Base-by-base conservation (phyloP, 2,888 invertebrate species). In the Busseola fusca region DNA sequence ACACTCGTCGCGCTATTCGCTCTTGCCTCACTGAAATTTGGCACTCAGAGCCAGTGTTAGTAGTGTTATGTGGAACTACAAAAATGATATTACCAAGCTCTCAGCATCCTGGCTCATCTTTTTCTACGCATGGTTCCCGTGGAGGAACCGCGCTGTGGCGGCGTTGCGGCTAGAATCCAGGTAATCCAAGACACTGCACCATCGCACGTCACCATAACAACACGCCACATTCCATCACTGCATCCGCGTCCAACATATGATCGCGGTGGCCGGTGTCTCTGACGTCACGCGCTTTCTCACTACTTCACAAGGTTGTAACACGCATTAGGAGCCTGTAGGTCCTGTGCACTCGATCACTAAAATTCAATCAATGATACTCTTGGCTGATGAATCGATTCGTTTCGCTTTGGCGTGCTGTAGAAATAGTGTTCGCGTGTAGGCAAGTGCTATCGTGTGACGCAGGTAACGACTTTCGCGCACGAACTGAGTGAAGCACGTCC, bases 81-180 rank as follows among this genome's bases (percentile, higher is more conserved):
- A 90, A 93, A 94, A 86, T 94, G 92, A 95, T 94, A 95, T 95
- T 96, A 97, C 97, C 97, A 97, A 97, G 96, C 97, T 97, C 96
- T 97, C 97, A 89, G 96, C 97, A 97, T 97, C 97, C 92, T 96
- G 94, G 96, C 96, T 97, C 97, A 97, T 97, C 96, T 96, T 97
- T 97, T 96, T 95, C 96, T 96, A 95, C 96, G 94, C 97, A 97
- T 97, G 96, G 95, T 96, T 94, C 92, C 88, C 91, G 91, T 87
- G 82, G 88, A 90, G 88, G 89, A 92, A 88, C 92, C 91, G 93
- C 94, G 93, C 93, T 91, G 87, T 84, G 91, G 88, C 90, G 92
- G 92, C 89, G 90, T 90, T 88, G 87, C 88, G 76, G 89, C 88
- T 90, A 89, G 82, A 88, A 87, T 86, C 87, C 90, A 93, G 94